A percentile compares a stretch with the other conserved stretches of the same genome.
Conservation (phyloP, 2,888 invertebrate species). For the Pocota personata region DNA sequence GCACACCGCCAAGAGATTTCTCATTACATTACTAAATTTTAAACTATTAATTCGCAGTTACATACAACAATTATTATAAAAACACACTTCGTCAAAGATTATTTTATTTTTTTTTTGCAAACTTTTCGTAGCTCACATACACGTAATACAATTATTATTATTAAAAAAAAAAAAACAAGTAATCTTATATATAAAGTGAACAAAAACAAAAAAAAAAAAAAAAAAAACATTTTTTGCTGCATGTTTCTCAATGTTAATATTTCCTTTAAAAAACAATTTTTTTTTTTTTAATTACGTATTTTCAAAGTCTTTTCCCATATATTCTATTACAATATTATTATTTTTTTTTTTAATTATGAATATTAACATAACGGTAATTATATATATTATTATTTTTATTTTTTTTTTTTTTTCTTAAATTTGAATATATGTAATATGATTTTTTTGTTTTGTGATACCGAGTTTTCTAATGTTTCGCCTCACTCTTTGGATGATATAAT, state of each 20-base stretch:
- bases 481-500: constrained; percentile 77
- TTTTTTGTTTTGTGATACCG: constrained; percentile 81
- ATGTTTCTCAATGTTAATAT: constrained; percentile 83
- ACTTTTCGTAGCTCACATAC: constrained; percentile 71
- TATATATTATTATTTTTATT: constrained; percentile 77
- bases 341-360: constrained; percentile 46
- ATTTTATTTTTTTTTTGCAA: constrained; percentile 56
- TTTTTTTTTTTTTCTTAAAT: constrained; percentile 77
- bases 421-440: constrained; percentile 76
- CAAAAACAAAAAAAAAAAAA: constrained; percentile 41
- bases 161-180: constrained; percentile 52
- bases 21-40: constrained; percentile 1
- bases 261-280: constrained; percentile 72
- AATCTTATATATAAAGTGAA: constrained; percentile 59
- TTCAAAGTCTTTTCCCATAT: constrained; percentile 69
- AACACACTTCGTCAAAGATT: constrained; percentile 72
- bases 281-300: constrained; percentile 62
- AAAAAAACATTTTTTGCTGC: constrained; percentile 76
- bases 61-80: constrained; percentile 25
- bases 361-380: constrained; percentile 56
- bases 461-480: constrained; percentile 83
- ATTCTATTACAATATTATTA: constrained; percentile 44
- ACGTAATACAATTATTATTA: constrained; percentile 70
- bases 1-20: neutral
- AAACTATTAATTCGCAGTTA: constrained; percentile 24